phyloP scores from a whole-genome alignment of 2,888 invertebrate species.

The Mesoligia furuncula region DNA sequence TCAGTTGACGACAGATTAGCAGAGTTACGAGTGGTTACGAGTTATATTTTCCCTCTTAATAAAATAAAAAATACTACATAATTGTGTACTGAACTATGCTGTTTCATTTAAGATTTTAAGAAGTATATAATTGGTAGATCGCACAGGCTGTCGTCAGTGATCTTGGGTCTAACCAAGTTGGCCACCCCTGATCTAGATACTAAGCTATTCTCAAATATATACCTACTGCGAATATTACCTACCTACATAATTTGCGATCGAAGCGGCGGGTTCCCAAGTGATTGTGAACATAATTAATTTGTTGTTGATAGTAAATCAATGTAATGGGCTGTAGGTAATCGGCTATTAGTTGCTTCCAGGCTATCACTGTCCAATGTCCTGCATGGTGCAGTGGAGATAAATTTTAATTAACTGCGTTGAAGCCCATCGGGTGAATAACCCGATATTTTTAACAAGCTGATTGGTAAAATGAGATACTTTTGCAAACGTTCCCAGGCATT shows the following conservation, averaged over 20 bases:
- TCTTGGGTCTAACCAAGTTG: too few relatives aligned
- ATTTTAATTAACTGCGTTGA: constrained; percentile 5
- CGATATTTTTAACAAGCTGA: background rate
- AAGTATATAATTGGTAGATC: too few relatives aligned
- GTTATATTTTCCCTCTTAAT: too few relatives aligned
- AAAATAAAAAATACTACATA: too few relatives aligned
- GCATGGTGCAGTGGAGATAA: constrained; percentile 20
- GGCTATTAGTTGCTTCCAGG: constrained; percentile 43
- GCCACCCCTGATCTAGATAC: too few relatives aligned
- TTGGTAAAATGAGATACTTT: background rate
- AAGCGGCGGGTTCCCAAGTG: constrained; percentile 37
- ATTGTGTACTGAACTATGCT: too few relatives aligned
- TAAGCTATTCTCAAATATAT: background rate
- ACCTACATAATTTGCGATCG: constrained; percentile 29
- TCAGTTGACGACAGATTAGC: too few relatives aligned
- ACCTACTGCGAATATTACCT: background rate
- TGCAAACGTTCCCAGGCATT: background rate
- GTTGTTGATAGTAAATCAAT: constrained; percentile 62
- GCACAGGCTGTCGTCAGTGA: too few relatives aligned
- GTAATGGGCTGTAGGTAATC: constrained; percentile 55
- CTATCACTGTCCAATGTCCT: constrained; percentile 22
- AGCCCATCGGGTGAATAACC: background rate
- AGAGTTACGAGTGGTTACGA: too few relatives aligned
- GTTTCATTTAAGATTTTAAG: too few relatives aligned
- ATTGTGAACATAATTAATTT: constrained; percentile 52